Conservation (phyloP, 2,113 vertebrate genomes). For the Gila orcuttii region DNA sequence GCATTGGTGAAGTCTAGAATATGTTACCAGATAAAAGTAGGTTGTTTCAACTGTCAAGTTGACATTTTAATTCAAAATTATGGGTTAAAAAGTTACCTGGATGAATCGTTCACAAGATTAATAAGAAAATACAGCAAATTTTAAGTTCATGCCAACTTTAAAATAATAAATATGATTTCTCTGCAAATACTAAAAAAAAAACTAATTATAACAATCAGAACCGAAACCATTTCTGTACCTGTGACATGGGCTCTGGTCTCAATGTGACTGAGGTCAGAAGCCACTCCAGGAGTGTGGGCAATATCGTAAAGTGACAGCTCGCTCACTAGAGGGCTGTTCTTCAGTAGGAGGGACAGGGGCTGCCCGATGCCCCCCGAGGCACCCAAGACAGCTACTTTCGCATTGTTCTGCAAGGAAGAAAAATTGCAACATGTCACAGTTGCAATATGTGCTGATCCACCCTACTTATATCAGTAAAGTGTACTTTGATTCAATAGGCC, state of each 20-base stretch:
- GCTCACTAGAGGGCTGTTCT: conserved; percentile 95
- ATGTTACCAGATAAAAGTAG: no score
- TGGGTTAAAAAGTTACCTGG: not conserved
- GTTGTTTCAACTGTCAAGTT: not conserved
- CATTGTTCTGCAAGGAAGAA: conserved; percentile 74
- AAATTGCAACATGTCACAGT: not conserved
- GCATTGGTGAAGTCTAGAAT: not conserved
- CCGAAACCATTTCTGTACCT: conserved; percentile 70
- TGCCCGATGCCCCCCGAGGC: conserved; percentile 96
- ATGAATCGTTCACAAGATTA: not conserved
- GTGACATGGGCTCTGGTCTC: conserved; percentile 90
- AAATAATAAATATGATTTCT: not conserved
- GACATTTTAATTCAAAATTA: not conserved
- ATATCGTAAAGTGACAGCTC: conserved; percentile 92
- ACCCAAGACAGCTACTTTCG: conserved; percentile 92
- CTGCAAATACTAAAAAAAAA: not conserved
- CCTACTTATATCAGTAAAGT: not conserved
- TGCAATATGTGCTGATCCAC: not conserved
- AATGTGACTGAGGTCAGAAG: conserved; percentile 96
- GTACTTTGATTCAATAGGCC: not conserved
- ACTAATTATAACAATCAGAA: not conserved
- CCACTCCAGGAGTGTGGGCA: conserved; percentile 92
- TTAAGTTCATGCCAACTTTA: not conserved
- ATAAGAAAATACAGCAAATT: not conserved
- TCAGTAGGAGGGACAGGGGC: conserved; percentile 93